Conservation (phyloP, 2,113 vertebrate species). For the Syngnathoides biaculeatus region DNA sequence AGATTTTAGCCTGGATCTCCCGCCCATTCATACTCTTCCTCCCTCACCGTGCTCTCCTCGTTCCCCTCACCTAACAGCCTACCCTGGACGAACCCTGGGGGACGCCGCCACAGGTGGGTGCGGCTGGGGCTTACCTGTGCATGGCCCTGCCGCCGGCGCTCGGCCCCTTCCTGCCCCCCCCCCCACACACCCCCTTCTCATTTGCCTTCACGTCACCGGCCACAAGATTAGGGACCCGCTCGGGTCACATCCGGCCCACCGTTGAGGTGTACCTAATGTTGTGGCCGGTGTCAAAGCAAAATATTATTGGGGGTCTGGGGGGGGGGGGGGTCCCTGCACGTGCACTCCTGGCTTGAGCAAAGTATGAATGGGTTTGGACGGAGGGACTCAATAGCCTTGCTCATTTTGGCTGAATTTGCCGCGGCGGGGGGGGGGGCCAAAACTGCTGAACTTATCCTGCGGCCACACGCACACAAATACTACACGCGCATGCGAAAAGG, state of each 20-base stretch:
- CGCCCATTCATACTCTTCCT: slow-evolving; percentile 38
- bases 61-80: slow-evolving; percentile 81
- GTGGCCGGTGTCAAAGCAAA: background rate
- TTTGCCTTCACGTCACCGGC: slow-evolving; percentile 28
- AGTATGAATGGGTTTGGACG: slow-evolving; percentile 20
- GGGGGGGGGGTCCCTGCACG: slow-evolving; percentile 53
- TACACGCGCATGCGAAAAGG: background rate
- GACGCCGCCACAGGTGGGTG: slow-evolving; percentile 92
- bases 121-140: slow-evolving; percentile 70
- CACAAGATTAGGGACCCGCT: background rate
- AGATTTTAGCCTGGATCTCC: slow-evolving; percentile 18
- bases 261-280: background rate
- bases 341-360: slow-evolving; percentile 44
- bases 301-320: too few species aligned
- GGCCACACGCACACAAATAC: background rate
- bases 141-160: slow-evolving; percentile 72
- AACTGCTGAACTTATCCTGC: background rate
- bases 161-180: slow-evolving; percentile 40
- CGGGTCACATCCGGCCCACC: too few species aligned
- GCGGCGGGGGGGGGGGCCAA: slow-evolving; percentile 1
- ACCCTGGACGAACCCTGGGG: slow-evolving; percentile 88
- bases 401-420: background rate
- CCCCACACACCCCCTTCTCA: slow-evolving; percentile 24
- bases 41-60: slow-evolving; percentile 44
- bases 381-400: slow-evolving; percentile 1